phyloP scores from a whole-genome alignment of 2,888 invertebrate species.

The Seladonia tumulorum region DNA sequence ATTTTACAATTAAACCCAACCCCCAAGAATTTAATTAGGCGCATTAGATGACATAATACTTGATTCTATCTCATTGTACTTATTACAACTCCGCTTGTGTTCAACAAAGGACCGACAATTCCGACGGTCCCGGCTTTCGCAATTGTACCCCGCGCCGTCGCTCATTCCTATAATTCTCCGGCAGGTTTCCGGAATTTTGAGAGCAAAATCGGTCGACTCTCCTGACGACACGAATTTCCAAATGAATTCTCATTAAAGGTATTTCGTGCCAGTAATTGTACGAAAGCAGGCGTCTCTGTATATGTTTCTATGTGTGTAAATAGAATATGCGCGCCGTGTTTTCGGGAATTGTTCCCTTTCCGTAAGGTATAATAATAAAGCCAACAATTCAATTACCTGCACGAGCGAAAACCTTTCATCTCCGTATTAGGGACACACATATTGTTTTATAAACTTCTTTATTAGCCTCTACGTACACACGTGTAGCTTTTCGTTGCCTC shows the following conservation, averaged over 20 bases:
- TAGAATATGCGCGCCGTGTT: background rate
- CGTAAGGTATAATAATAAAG: background rate
- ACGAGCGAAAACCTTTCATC: background rate
- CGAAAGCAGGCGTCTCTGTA: background rate
- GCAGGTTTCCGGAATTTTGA: constrained; percentile 49
- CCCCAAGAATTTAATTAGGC: constrained; percentile 54
- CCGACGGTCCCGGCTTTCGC: constrained; percentile 35
- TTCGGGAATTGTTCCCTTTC: background rate
- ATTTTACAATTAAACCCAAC: constrained; percentile 52
- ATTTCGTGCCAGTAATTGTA: constrained; percentile 19
- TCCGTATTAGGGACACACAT: background rate
- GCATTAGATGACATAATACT: constrained; percentile 58
- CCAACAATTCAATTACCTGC: background rate
- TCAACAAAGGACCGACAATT: constrained; percentile 59
- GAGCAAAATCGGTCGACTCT: constrained; percentile 39
- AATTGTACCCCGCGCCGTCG: constrained; percentile 37
- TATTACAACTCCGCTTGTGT: constrained; percentile 49
- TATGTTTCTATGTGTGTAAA: background rate
- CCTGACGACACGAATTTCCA: constrained; percentile 36
- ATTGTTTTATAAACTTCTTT: background rate
- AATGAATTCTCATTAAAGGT: constrained; percentile 32
- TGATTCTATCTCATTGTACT: constrained; percentile 54
- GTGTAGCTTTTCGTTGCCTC: background rate
- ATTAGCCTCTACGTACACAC: background rate
- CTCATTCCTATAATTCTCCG: constrained; percentile 44